A percentile compares a stretch with the other conserved stretches of the same genome.
Conservation (phyloP, 2,113 vertebrate species). For the Crotalus horridus region DNA sequence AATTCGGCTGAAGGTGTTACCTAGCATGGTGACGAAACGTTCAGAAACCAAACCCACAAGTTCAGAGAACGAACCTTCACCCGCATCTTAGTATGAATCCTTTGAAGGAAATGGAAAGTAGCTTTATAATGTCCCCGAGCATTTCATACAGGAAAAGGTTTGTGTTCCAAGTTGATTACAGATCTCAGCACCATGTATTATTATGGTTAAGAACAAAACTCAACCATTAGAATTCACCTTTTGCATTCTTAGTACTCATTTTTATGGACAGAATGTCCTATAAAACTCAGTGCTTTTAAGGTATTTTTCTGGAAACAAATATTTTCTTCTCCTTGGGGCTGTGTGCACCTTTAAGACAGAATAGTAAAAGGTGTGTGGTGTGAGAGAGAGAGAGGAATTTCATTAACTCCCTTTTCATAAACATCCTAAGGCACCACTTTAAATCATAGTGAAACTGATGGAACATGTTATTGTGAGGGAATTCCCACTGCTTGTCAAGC, state of each 20-base stretch:
- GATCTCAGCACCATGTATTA: not conserved
- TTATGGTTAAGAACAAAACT: not conserved
- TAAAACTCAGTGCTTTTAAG: not conserved
- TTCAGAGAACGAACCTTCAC: no score
- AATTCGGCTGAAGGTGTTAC: no score
- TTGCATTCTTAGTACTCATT: not conserved
- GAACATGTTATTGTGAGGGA: not conserved
- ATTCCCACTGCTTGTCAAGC: not conserved
- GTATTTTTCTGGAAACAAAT: not conserved
- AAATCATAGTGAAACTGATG: not conserved
- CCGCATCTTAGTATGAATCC: not conserved
- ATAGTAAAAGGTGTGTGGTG: not conserved
- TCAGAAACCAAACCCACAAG: no score
- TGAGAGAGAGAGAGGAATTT: not conserved
- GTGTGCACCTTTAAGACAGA: not conserved
- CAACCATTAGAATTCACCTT: not conserved
- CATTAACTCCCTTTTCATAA: not conserved
- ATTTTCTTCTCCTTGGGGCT: not conserved
- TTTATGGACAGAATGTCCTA: not conserved
- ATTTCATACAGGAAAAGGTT: not conserved
- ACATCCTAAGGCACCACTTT: not conserved
- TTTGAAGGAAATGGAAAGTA: not conserved
- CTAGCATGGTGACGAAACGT: no score
- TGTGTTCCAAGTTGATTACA: not conserved
- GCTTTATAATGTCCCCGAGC: not conserved